Evolutionary conservation across 1,140 invertebrate species (phyloP), one percentile per base, ranked within the genome.

Genomic region (Drosophila paulistorum): DNA sequence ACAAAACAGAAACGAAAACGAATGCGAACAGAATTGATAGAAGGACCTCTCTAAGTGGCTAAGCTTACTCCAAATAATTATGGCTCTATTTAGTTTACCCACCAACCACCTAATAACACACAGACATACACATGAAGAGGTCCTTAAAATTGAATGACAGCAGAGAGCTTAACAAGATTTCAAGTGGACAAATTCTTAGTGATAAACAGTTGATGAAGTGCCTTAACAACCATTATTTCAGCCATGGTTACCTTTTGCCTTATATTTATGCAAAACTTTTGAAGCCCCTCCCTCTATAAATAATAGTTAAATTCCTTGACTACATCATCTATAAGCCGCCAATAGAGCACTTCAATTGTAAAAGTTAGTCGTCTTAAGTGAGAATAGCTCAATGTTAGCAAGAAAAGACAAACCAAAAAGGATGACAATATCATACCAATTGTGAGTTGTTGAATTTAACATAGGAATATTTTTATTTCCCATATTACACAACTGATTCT

Each of bases 1-100:
- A 14, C 5, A 7, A 2, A 48, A 48, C n/a, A 2, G 20, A 48
- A 17, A 7, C 13, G 45, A 48, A 2, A 48, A 48, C n/a, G 6
- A 48, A 48, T 17, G 14, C 13, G 45, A 48, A 11, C 45, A 48
- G 9, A 58, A 58, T 58, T 58, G 55, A 58, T 58, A 58, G 30
- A 37, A 35, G 30, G 55, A 30, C 3, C 26, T 20, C 26, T 20
- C 55, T 33, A 58, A 58, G 55, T 58, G 55, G 55, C 30, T 35
- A 37, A 51, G 57, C 57, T 59, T 37, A 59, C 26, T 37, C 7
- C 57, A 59, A 59, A 59, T 59, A 59, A 59, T 59, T 59, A 59
- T 59, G 57, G 35, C 57, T 20, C 30, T 37, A 59, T 59, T 59
- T 59, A 59, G 57, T 59, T 59, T 59, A 23, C 45, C 45, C 17